Base-by-base conservation (phyloP, 2,888 invertebrate species). In the Watsonalla binaria region DNA sequence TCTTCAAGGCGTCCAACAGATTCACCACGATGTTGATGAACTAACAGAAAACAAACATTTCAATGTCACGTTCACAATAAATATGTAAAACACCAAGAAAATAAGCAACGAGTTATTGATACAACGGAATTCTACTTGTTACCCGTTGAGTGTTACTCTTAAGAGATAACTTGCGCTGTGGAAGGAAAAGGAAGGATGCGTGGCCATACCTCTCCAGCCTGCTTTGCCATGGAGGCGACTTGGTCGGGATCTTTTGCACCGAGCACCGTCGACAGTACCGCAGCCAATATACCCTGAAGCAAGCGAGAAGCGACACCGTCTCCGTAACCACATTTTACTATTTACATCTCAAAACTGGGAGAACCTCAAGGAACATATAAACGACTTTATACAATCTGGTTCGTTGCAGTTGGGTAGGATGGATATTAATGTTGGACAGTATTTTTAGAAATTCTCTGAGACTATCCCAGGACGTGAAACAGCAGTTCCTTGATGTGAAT, bases 211-310 rank as follows among this genome's bases (percentile, higher is more conserved):
- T 97, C 96, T 91, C 96, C 96, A 90, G 97, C 96, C 92, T 97
- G 97, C 92, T 96, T 97, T 92, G 97, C 97, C 96, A 97, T 96
- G 92, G 95, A 94, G 92, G 96, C 95, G 90, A 96, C 96, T 92
- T 96, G 96, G 90, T 96, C 95, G 83, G 96, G 96, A 92, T 97
- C 96, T 93, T 95, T 95, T 90, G 95, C 94, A 92, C 97, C 97
- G 92, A 97, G 94, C 92, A 97, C 93, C 90, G 96, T 94, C 86
- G 96, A 95, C 92, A 97, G 94, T 90, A 97, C 95, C 91, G 96
- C 96, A 86, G 96, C 95, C 94, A 97, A 95, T 92, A 97, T 94
- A 92, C 96, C 95, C 97, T 97, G 95, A 93, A 92, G 92, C 90
- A 92, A 92, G 92, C 91, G 86, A 92, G 88, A 91, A 91, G 90